Base-by-base conservation (phyloP, 2,797 vertebrate species). In the Hipposideros larvatus region DNA sequence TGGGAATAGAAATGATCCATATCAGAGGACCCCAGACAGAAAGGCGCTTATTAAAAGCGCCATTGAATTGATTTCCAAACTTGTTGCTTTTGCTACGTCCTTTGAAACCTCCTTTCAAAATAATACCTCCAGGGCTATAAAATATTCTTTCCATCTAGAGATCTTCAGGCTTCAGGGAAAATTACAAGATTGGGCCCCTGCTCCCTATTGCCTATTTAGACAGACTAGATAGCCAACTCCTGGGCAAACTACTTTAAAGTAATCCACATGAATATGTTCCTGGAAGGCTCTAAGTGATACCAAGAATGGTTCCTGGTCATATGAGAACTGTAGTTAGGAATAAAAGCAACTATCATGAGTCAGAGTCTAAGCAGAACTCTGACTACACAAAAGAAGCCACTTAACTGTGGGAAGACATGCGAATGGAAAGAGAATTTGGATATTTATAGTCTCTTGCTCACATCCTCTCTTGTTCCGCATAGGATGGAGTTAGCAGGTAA, bases 291-390 rank as follows among this genome's bases (percentile, higher is more conserved):
- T 75, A 34, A 80, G 53, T 63, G 59, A 57, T 43, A 75, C 87
- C 87, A 84, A 63, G 55, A 90, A 95, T 65, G 68, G 93, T 31
- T 96, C 59, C 87, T 91, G 87, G 61, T 87, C 66, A 78, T 21
- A 1, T 90, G 87, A 96, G 53, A 91, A 84, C 34, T 4, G 16
- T 5, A 48, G 59, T 77, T 59, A 80, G 65, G 21, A 90, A 93
- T 80, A 82, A 94, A 95, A 74, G 71, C 79, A 70, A 80, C 73
- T 63, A 48, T 11, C 3, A 24, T 26, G 91, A 95, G 74, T 91
- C 79, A 87, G 78, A 93, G 65, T 16, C 22, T 5, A 46, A 61
- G 79, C 37, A 90, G 91, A 71, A 78, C 48, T 91, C 71, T 85
- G 83, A 94, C 83, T 71, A 74, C 71, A 57, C 92, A 79, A 91